A percentile compares a stretch with the other conserved stretches of the same genome.
Conservation (phyloP, 2,797 vertebrate genomes). For the Adelosebastes latens region DNA sequence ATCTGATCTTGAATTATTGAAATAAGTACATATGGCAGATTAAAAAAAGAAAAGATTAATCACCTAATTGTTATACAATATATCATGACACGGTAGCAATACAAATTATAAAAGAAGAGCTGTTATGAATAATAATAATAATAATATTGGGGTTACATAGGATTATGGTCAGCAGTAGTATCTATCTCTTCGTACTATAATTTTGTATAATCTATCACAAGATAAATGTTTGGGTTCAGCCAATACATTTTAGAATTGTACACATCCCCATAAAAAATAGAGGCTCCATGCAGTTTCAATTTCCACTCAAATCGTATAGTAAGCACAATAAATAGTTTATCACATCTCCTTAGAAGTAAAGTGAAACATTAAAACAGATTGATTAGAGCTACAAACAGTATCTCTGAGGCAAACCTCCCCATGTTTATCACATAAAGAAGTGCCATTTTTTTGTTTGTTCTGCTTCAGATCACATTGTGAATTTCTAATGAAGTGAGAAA, state of each 20-base stretch:
- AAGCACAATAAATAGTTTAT: slow-evolving; percentile 20
- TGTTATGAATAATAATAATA: background rate
- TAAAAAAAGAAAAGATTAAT: background rate
- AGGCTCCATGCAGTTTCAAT: background rate
- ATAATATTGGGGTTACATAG: background rate
- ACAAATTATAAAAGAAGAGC: background rate
- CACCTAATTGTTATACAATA: background rate
- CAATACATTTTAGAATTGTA: background rate
- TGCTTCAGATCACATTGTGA: slow-evolving; percentile 4
- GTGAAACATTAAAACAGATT: slow-evolving; percentile 38
- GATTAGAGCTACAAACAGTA: slow-evolving; percentile 7
- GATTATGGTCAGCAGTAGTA: background rate
- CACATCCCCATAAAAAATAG: background rate
- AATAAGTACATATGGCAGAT: background rate
- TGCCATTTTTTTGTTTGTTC: background rate
- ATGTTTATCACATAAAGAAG: slow-evolving; percentile 10
- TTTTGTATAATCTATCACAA: background rate
- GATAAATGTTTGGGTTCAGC: background rate
- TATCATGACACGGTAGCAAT: background rate
- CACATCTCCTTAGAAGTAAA: slow-evolving; percentile 12
- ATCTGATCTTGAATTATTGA: background rate
- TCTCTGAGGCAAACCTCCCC: background rate
- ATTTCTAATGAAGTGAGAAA: slow-evolving; percentile 20
- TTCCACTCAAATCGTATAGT: background rate
- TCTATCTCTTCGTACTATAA: too few relatives aligned